Conservation (phyloP, 2,888 invertebrate genomes). For the Oasisia sp. region DNA sequence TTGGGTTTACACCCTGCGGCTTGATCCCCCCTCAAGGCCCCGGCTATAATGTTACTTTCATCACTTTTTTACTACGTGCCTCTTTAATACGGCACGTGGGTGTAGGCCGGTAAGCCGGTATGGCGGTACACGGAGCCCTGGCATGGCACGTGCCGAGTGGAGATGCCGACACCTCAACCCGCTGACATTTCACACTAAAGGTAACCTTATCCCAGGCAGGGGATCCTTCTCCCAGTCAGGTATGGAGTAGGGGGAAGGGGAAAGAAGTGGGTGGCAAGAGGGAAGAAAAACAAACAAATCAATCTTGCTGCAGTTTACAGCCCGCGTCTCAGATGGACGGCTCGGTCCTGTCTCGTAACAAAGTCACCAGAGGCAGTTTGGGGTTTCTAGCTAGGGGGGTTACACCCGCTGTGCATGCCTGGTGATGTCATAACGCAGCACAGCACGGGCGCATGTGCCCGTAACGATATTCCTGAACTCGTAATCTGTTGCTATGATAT, state of each 20-base stretch:
- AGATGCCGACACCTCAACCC: background rate
- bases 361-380: background rate
- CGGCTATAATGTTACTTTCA: background rate
- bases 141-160: background rate
- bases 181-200: background rate
- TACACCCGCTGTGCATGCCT: background rate
- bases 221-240: background rate
- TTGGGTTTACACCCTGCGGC: background rate
- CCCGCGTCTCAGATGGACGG: background rate
- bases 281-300: slow-evolving; percentile 11
- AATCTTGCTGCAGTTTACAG: background rate
- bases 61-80: background rate
- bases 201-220: background rate
- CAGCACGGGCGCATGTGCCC: no score
- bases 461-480: background rate
- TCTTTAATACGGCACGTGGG: background rate
- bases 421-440: background rate
- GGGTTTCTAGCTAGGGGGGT: background rate
- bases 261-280: background rate
- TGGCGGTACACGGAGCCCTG: background rate
- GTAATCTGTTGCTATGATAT: background rate
- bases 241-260: background rate
- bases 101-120: background rate
- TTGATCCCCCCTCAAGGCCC: background rate
- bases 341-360: background rate